Evolutionary conservation across 2,888 invertebrate species (phyloP).

Genomic region (Diachrysia chrysitis): DNA sequence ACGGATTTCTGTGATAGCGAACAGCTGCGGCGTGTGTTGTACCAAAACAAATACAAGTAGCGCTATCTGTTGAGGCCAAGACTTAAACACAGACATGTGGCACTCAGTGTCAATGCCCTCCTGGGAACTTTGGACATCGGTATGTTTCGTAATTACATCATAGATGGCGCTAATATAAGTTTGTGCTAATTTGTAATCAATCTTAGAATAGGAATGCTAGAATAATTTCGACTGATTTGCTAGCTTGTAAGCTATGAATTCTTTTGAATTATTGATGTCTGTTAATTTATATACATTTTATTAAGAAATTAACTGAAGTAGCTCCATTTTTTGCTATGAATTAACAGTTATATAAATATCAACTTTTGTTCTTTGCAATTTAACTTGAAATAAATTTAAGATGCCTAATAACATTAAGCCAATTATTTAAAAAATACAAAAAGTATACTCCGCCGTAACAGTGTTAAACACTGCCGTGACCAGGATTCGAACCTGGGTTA

Average conservation of each 20-base stretch:
- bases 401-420: not conserved
- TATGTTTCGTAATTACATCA: constrained; percentile 8
- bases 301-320: no score
- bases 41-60: constrained; percentile 85
- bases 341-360: no score
- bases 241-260: not conserved
- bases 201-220: not conserved
- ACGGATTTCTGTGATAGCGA: constrained; percentile 88
- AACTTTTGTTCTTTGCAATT: not conserved
- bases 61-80: constrained; percentile 70
- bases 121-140: constrained; percentile 36
- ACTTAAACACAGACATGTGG: constrained; percentile 30
- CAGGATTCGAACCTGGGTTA: constrained; percentile 92
- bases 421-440: not conserved
- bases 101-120: constrained; percentile 47
- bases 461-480: constrained; percentile 89
- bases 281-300: no score
- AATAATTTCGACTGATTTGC: not conserved
- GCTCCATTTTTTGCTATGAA: no score
- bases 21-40: constrained; percentile 87
- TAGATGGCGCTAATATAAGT: constrained; percentile 62
- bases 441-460: constrained; percentile 40
- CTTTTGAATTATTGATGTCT: no score
- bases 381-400: not conserved
- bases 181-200: not conserved